Evolutionary conservation across 2,797 vertebrate species (phyloP), one percentile per base, ranked within the genome.

Genomic region (Ctenopoma kingsleyae): DNA sequence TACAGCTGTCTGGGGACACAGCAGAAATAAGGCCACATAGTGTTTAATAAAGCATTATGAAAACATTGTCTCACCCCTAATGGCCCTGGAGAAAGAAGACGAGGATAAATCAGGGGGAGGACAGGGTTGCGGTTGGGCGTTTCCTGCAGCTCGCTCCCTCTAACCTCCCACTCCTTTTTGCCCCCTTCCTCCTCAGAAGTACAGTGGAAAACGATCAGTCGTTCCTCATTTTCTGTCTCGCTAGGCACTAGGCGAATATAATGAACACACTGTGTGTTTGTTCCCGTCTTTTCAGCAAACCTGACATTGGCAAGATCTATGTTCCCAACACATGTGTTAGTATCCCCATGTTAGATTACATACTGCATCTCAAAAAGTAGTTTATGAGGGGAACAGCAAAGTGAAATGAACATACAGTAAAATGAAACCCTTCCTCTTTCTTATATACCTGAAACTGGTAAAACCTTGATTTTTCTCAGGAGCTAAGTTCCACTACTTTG

Each of bases 21-120:
- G 77, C 77, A 61, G 82, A 92, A 93, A 92, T 92, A 90, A 90
- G 59, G 65, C 70, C 74, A 64, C 80, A 79, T 80, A 62, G 84
- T 90, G 87, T 92, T 92, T 90, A 91, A 89, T 91, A 81, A 83
- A 90, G 91, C 85, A 91, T 91, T 68, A 86, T 84, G 86, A 91
- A 91, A 91, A 92, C 90, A 90, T 90, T 90, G 81, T 87, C 78
- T 87, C 75, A 81, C 77, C 79, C 56, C 65, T 90, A 89, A 88
- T 79, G 80, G 85, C 62, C 44, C 60, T 55, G 76, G 67, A 76
- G 86, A 82, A 67, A 73, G 74, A 63, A 86, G 66, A 58, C 40
- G 32, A 9, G 61, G 76, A 90, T 91, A 89, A 90, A 88, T 91
- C 87, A 84, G 53, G 16, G 30, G 11, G 41, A 56, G 57, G 69